Percentiles rank a stretch among this genome's conserved stretches.
These are phyloP conservation scores for Menura novaehollandiae DNA, from an alignment of 2,113 vertebrate species.

Conservation along the genomic window DNA sequence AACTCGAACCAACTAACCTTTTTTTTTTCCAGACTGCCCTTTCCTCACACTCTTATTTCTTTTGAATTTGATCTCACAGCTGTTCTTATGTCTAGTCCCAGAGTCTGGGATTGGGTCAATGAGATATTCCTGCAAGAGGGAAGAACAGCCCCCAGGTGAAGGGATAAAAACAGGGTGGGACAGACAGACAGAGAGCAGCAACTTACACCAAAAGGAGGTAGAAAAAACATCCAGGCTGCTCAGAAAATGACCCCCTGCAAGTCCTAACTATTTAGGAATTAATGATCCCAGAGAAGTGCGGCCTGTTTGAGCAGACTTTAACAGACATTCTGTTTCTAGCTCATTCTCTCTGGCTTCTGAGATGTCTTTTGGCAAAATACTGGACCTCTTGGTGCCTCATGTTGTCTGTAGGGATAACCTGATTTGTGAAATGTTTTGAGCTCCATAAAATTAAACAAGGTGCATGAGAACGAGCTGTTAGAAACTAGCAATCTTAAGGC, in stretches of 20 bases:
- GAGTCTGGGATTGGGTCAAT: neutral
- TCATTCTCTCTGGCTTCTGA: neutral
- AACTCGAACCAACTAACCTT: neutral
- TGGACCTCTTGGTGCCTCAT: neutral
- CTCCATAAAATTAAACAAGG: neutral
- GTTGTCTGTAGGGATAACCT: neutral
- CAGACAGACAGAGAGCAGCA: neutral
- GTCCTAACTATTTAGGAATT: neutral
- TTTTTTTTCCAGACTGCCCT: neutral
- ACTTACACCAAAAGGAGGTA: neutral
- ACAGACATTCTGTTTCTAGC: neutral
- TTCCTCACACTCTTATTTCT: neutral
- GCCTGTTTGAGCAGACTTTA: neutral
- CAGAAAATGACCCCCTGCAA: neutral
- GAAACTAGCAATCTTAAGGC: neutral
- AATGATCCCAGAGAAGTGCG: neutral
- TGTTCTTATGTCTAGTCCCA: neutral
- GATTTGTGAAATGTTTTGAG: neutral
- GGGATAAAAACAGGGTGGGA: neutral
- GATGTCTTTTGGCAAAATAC: neutral
- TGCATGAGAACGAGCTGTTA: neutral
- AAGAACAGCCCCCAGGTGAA: neutral
- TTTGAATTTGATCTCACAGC: neutral
- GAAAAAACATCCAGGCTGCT: neutral
- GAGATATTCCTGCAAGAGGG: neutral